Evolutionary conservation across 2,888 invertebrate species (phyloP), one percentile per base, ranked within the genome.

Genomic region (Chymomyza caudatula): DNA sequence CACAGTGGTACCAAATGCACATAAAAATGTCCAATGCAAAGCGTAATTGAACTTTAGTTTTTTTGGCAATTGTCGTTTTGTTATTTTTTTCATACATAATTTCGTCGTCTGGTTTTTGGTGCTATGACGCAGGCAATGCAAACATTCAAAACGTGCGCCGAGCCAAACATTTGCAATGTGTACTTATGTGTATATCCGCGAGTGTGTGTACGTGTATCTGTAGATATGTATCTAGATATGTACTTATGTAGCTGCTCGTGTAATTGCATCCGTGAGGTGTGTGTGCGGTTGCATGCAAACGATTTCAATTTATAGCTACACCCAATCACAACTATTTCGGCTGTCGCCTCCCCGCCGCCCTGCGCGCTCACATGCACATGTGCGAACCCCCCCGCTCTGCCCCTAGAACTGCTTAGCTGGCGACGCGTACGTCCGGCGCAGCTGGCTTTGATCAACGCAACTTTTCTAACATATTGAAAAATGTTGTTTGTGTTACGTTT

Each of bases 241-340:
- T 23, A 13, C 44, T 47, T 17, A n/a, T 23, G 22, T 37, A 8
- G 17, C n/a, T 51, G 61, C 6, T 57, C 55, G 57, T 60, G 65
- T 63, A 73, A 80, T 70, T 80, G 79, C 79, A 80, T 80, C 79
- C 79, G 79, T 83, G 83, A 78, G 79, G 78, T 80, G 79, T 80
- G 70, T 79, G 74, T 78, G 29, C 29, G 71, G 74, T 65, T 83
- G 79, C 70, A 80, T 80, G 79, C 79, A 80, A 80, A 80, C 81
- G 79, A 76, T 78, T 65, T 76, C 13, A 17, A 47, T 47, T 17
- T 47, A 47, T 47, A 17, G 15, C 47, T 78, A 69, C 65, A 72
- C 65, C 58, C 65, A 74, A 70, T 77, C 69, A 66, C 51, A 63
- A 56, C 17, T 53, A 47, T 29, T 61, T 60, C 73, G 62, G 63